Conservation (phyloP, 2,888 invertebrate species). For the Sinodicranocentrus sp. region DNA sequence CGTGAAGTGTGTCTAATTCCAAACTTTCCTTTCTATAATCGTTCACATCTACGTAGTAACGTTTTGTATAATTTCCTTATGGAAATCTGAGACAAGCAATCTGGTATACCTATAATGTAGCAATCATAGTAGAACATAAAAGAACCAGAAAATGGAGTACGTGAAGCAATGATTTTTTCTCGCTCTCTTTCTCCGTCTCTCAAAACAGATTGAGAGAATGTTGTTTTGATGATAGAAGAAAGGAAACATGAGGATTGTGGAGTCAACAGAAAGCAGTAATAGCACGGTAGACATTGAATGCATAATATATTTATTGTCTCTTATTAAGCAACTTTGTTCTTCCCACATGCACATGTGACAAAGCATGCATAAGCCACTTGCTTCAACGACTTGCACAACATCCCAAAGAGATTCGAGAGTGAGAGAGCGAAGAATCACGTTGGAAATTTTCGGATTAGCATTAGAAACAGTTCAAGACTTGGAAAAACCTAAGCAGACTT, state of each 20-base stretch:
- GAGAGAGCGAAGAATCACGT: not conserved
- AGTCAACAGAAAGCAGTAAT: conserved; percentile 31
- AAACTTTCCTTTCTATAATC: not conserved
- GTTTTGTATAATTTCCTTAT: conserved; percentile 15
- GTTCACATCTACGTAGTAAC: not conserved
- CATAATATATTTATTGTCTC: conserved; percentile 52
- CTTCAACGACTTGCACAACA: not conserved
- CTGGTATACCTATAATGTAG: too few relatives aligned
- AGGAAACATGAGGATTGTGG: conserved; percentile 42
- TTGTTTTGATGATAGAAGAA: conserved; percentile 30
- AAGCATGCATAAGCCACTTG: conserved; percentile 1
- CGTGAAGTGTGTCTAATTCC: not conserved
- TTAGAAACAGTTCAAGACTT: not conserved
- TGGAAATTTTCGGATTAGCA: conserved; percentile 1
- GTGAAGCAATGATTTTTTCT: conserved; percentile 30
- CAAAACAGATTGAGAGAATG: conserved; percentile 40
- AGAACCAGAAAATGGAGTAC: too few relatives aligned
- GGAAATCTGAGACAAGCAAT: conserved; percentile 16
- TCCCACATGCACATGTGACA: not conserved
- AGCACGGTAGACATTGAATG: conserved; percentile 38
- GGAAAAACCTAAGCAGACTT: not conserved
- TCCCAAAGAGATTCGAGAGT: not conserved
- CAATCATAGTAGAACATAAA: too few relatives aligned
- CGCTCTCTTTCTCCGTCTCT: not conserved
- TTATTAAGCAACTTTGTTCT: conserved; percentile 28